Evolutionary conservation across 2,797 vertebrate genomes (phyloP), one percentile per base, ranked within the genome.

Genomic region (Melanogrammus aeglefinus): DNA sequence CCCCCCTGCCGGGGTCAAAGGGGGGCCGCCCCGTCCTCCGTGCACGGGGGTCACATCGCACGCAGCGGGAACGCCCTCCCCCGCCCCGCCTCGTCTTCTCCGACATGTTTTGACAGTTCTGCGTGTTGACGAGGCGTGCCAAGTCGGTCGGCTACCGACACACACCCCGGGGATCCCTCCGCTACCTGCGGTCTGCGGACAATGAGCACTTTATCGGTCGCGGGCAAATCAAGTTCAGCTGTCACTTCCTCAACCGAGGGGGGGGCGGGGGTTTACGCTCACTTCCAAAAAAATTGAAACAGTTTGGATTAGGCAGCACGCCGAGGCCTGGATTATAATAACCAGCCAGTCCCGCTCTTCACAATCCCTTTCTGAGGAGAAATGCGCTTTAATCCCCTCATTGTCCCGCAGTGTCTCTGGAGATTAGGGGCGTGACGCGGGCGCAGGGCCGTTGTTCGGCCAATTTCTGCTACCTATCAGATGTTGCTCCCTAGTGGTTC

Each of bases 41-140:
- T 77, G 84, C 44, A 63, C 1, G 27, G 80, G 84, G n/a, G 72
- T 72, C 78, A n/a, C 38, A 80, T 39, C 5, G 73, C 41, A n/a
- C 29, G 78, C 72, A 79, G 14, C 14, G 0, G 66, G 74, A 80
- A 47, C 70, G 74, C 73, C 38, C 33, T 83, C 79, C 81, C 76
- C 27, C 7, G 76, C 70, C 73, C 44, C 76, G 80, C 73, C n/a
- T 36, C 13, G 72, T 70, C 78, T 91, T 89, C 86, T 83, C 79
- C 83, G 86, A 88, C 91, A 87, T 90, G 88, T 92, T 91, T 88
- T 88, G 83, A 87, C 89, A 89, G 80, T 90, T 87, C 87, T 81
- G 74, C 75, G 73, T 80, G 86, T 44, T 14, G 10, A 83, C 89
- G 79, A 90, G 86, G 88, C 90, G 87, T 88, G 87, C 84, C 76